Conservation (phyloP, 37 sponge, comb jelly and placozoan genomes). For the Spongilla lacustris region DNA sequence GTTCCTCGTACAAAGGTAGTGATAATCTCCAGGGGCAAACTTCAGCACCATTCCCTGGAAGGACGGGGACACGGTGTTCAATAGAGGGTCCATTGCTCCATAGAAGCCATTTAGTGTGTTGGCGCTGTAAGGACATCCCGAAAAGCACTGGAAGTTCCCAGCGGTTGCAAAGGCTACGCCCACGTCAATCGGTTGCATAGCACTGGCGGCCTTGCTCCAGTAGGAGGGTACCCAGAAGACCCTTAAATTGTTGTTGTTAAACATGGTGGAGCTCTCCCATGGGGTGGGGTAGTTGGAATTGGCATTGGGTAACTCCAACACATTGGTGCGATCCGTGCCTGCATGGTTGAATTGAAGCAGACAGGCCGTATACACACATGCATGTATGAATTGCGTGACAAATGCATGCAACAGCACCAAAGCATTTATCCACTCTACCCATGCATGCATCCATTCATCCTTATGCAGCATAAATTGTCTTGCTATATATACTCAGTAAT, state of each 20-base stretch:
- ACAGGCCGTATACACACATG: neutral
- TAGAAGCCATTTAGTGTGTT: conserved; percentile 56
- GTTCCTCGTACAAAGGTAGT: conserved; percentile 96
- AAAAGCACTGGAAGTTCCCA: conserved; percentile 82
- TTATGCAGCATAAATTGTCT: too few relatives aligned
- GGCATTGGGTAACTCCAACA: conserved; percentile 73
- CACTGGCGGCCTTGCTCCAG: neutral
- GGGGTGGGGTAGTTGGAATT: conserved; percentile 90
- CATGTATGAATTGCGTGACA: neutral
- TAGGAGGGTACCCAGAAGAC: conserved; percentile 4
- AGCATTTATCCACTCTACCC: too few relatives aligned
- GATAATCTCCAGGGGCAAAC: conserved; percentile 71
- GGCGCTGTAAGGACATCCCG: conserved; percentile 17
- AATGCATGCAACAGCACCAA: neutral
- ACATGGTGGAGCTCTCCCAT: conserved; percentile 80
- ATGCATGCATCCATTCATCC: too few relatives aligned
- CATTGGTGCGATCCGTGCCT: conserved; percentile 94
- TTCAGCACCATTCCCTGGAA: conserved; percentile 86
- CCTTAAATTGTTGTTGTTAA: conserved; percentile 67
- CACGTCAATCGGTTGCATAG: conserved; percentile 24
- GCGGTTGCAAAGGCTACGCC: conserved; percentile 73
- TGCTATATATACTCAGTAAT: too few relatives aligned
- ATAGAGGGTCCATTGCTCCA: conserved; percentile 66
- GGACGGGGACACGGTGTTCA: conserved; percentile 92
- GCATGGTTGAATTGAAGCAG: neutral